Evolutionary conservation across 2,888 invertebrate species (phyloP).

Genomic region (Parasteatoda lunata): DNA sequence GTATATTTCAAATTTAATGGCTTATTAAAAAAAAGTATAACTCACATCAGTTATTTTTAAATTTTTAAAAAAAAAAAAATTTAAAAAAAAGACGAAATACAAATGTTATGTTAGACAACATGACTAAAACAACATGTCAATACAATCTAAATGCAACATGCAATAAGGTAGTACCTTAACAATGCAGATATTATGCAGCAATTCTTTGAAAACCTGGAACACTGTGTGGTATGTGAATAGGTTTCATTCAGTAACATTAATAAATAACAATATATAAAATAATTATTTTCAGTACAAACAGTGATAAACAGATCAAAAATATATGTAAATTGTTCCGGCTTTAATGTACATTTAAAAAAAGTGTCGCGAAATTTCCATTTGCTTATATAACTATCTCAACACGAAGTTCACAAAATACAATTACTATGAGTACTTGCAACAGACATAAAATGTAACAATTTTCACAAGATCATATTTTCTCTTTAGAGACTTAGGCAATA

Average conservation of each 20-base stretch:
- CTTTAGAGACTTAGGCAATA: no score
- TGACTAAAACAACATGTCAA: conserved; percentile 55
- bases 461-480: not conserved
- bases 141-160: conserved; percentile 62
- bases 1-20: conserved; percentile 4
- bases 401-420: not conserved
- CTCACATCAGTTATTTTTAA: not conserved
- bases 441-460: not conserved
- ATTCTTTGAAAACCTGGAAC: conserved; percentile 39
- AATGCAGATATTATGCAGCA: conserved; percentile 44
- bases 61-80: conserved; percentile 2
- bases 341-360: conserved; percentile 32
- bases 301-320: conserved; percentile 47
- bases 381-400: not conserved
- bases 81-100: conserved; percentile 34
- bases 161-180: conserved; percentile 33
- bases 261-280: conserved; percentile 62
- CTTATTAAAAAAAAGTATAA: not conserved
- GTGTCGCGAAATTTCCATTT: not conserved
- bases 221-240: conserved; percentile 11
- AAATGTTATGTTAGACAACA: conserved; percentile 37
- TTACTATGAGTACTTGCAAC: not conserved
- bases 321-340: conserved; percentile 33
- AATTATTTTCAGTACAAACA: conserved; percentile 46
- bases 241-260: conserved; percentile 42